Evolutionary conservation across 2,888 invertebrate species (phyloP).

Genomic region (Morpho deidamia): DNA sequence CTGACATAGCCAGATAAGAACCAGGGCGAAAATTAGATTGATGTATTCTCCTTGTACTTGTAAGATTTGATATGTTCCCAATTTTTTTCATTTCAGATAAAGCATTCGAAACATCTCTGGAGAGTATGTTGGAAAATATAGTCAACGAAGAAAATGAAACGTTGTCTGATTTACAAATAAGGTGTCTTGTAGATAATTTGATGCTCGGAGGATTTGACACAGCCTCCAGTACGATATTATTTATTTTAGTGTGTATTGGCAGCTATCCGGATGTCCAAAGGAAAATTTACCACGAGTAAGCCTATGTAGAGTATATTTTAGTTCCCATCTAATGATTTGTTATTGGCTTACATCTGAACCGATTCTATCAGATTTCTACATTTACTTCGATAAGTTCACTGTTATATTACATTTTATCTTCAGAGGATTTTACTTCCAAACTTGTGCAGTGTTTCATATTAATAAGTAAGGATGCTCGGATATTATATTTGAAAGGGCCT

Average conservation of each 20-base stretch:
- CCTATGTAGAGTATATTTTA: not conserved
- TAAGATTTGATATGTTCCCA: not conserved
- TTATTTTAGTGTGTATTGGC: slow-evolving; percentile 39
- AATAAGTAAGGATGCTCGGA: too few relatives aligned
- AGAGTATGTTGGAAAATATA: slow-evolving; percentile 56
- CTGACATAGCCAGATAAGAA: too few relatives aligned
- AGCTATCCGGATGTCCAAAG: slow-evolving; percentile 39
- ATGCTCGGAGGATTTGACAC: slow-evolving; percentile 64
- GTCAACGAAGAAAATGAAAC: slow-evolving; percentile 20
- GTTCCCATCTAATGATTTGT: too few relatives aligned
- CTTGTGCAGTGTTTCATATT: too few relatives aligned
- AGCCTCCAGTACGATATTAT: slow-evolving; percentile 36
- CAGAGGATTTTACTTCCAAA: too few relatives aligned
- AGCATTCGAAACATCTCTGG: slow-evolving; percentile 59
- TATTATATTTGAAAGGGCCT: too few relatives aligned
- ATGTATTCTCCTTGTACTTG: too few relatives aligned
- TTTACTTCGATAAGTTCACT: too few relatives aligned
- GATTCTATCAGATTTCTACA: too few relatives aligned
- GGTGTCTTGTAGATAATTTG: slow-evolving; percentile 71
- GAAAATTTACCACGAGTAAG: slow-evolving; percentile 31
- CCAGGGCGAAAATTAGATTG: too few relatives aligned
- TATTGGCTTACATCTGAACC: too few relatives aligned
- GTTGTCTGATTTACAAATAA: slow-evolving; percentile 59
- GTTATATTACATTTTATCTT: too few relatives aligned
- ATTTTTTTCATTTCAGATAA: slow-evolving; percentile 23